These are phyloP conservation scores for Sinhomidia bicolor DNA, from an alignment of 2,888 invertebrate species.

Conservation along the genomic window DNA sequence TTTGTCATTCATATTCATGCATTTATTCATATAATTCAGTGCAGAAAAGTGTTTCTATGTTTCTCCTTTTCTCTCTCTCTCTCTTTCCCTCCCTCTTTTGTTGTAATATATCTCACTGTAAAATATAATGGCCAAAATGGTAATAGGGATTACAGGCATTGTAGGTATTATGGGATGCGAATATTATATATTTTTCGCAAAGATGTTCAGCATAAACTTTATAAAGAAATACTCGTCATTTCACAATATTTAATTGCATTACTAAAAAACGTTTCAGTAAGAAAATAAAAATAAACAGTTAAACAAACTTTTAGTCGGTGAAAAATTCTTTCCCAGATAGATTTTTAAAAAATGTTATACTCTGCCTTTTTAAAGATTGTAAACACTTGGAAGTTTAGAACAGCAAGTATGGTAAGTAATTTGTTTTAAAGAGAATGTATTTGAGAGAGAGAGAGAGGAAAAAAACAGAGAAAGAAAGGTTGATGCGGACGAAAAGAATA, in stretches of 20 bases:
- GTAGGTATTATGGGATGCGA: slow-evolving; percentile 16
- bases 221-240: too few species aligned
- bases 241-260: too few species aligned
- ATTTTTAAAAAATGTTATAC: too few species aligned
- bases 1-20: slow-evolving; percentile 36
- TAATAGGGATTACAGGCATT: not conserved
- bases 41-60: slow-evolving; percentile 45
- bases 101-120: not conserved
- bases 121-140: not conserved
- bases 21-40: slow-evolving; percentile 65
- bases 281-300: not conserved
- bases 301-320: too few species aligned
- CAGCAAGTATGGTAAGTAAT: not conserved
- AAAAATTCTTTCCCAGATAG: too few species aligned
- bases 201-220: too few species aligned
- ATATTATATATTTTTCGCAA: not conserved
- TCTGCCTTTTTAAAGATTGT: not conserved
- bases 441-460: too few species aligned
- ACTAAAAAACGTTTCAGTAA: not conserved
- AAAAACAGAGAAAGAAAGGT: slow-evolving; percentile 12
- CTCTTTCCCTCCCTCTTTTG: not conserved
- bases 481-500: not conserved
- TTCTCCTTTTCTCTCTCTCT: too few species aligned
- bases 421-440: too few species aligned
- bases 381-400: not conserved